These are phyloP conservation scores for Saturnia japonica DNA, from an alignment of 2,888 invertebrate species.

Conservation along the genomic window DNA sequence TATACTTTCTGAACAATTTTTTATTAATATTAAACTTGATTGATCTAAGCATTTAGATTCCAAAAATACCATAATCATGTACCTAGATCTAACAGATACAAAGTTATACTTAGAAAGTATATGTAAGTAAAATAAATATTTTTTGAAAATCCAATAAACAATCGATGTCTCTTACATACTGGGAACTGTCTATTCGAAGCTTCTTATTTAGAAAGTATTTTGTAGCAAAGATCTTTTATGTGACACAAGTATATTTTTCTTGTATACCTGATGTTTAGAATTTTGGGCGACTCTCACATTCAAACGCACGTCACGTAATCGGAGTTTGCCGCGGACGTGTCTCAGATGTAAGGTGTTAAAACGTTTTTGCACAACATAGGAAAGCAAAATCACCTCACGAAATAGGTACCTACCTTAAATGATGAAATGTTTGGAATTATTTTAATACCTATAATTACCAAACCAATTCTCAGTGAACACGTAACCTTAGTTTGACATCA, in stretches of 20 bases:
- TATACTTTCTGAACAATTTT: no score
- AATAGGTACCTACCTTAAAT: not conserved
- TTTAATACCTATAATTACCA: no score
- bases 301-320: not conserved
- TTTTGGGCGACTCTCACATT: not conserved
- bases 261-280: not conserved
- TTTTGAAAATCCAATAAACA: no score
- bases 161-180: no score
- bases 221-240: not conserved
- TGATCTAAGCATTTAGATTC: no score
- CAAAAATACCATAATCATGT: no score
- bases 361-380: not conserved
- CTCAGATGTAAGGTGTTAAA: slow-evolving; percentile 2
- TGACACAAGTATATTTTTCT: not conserved
- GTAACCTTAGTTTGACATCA: no score
- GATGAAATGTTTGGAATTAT: not conserved
- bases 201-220: not conserved
- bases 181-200: not conserved
- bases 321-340: slow-evolving; percentile 3
- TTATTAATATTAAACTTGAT: no score
- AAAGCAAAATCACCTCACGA: not conserved
- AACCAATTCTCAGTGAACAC: no score
- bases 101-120: no score
- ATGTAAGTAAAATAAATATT: no score
- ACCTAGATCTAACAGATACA: no score